phyloP scores from a whole-genome alignment of 2,888 invertebrate species.

The Ferdinandea cuprea region DNA sequence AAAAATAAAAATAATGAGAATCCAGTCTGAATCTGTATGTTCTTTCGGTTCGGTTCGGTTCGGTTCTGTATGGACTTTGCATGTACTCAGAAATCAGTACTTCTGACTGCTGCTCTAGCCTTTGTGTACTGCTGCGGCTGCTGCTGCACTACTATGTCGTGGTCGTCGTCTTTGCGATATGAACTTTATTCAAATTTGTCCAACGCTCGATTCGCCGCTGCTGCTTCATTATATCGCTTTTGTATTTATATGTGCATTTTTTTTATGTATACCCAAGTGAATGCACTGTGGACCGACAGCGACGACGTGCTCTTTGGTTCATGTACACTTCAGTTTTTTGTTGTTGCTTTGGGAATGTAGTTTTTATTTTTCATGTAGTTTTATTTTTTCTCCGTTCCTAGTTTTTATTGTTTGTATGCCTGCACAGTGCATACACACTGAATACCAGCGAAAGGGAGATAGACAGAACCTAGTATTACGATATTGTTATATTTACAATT shows the following conservation, averaged over 20 bases:
- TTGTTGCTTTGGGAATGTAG: constrained; percentile 49
- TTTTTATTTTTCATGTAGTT: constrained; percentile 37
- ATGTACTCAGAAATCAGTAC: no score
- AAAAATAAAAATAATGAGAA: constrained; percentile 23
- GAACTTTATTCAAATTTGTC: constrained; percentile 72
- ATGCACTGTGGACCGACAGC: constrained; percentile 63
- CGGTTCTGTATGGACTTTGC: constrained; percentile 4
- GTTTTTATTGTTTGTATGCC: constrained; percentile 58
- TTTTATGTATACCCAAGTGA: constrained; percentile 64
- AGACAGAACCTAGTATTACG: constrained; percentile 4
- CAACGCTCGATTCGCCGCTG: constrained; percentile 54
- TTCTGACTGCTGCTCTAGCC: no score
- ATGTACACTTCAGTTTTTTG: constrained; percentile 35
- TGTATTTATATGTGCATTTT: constrained; percentile 62
- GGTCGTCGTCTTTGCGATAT: constrained; percentile 66
- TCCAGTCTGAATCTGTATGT: constrained; percentile 14
- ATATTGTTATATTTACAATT: constrained; percentile 61
- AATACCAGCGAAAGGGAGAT: constrained; percentile 1
- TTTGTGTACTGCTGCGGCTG: constrained; percentile 42
- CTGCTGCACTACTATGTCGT: constrained; percentile 45
- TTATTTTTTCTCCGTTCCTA: constrained; percentile 24
- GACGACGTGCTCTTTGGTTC: constrained; percentile 48
- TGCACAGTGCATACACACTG: constrained; percentile 41
- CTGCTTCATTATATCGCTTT: constrained; percentile 58
- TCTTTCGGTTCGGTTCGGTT: not conserved